A percentile compares a stretch with the other conserved stretches of the same genome.
phyloP scores from a whole-genome alignment of 2,888 invertebrate species.

The Scaptodrosophila latifasciaeformis region DNA sequence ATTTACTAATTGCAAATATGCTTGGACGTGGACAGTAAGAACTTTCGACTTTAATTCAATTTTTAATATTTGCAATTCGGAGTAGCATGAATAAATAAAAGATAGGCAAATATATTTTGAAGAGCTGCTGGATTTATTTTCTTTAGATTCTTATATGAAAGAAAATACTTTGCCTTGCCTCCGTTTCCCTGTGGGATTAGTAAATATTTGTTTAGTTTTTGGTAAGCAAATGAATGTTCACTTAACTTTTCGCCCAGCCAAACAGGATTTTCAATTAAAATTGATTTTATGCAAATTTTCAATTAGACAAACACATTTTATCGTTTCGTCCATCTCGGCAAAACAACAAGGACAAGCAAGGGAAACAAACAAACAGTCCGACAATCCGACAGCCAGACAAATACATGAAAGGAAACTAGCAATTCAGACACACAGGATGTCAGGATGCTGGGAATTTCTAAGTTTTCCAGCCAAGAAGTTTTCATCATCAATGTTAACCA shows the following conservation, averaged over 20 bases:
- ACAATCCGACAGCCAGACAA: constrained; percentile 7
- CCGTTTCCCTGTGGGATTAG: constrained; percentile 20
- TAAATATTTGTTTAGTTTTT: constrained; percentile 49
- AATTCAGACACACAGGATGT: constrained; percentile 31
- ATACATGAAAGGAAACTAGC: constrained; percentile 10
- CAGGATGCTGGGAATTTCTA: constrained; percentile 10
- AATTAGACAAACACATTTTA: constrained; percentile 61
- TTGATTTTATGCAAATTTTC: constrained; percentile 69
- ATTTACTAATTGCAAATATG: constrained; percentile 57
- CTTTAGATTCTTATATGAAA: too few species aligned
- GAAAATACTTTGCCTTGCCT: too few species aligned
- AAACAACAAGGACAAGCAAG: constrained; percentile 16
- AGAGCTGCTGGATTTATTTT: too few species aligned
- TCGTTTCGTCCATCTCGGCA: constrained; percentile 25
- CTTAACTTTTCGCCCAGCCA: constrained; percentile 50
- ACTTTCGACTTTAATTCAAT: constrained; percentile 51
- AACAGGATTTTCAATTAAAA: constrained; percentile 67
- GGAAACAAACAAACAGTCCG: constrained; percentile 5
- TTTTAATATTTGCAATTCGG: constrained; percentile 55
- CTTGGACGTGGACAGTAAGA: too few species aligned
- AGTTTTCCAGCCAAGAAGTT: constrained; percentile 13
- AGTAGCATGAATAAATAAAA: constrained; percentile 44
- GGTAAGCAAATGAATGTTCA: constrained; percentile 50
- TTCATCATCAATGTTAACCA: too few species aligned
- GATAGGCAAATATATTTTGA: background rate